Conservation (phyloP, 2,113 vertebrate genomes). For the Eptesicus fuscus region DNA sequence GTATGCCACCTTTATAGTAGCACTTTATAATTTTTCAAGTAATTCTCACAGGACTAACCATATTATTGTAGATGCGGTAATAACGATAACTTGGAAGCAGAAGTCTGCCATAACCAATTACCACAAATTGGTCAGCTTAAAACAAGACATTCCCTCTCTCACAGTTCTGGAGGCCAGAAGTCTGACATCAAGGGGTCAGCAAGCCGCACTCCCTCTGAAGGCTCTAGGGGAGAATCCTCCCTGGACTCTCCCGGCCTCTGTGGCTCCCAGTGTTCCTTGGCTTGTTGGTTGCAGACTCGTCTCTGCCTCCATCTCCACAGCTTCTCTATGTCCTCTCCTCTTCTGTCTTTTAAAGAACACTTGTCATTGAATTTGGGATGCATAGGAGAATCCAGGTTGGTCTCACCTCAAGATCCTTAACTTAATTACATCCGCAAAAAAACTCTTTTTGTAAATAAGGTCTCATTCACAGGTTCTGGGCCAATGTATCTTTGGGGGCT, state of each 20-base stretch:
- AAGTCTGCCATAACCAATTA: not conserved
- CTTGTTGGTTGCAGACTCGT: not conserved
- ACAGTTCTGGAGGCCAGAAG: not conserved
- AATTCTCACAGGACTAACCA: not conserved
- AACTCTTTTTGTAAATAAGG: not conserved
- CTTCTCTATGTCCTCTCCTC: not conserved
- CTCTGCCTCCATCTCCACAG: not conserved
- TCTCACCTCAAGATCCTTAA: not conserved
- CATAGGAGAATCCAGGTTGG: not conserved
- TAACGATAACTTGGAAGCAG: not conserved
- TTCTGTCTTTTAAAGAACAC: not conserved
- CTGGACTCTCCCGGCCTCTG: not conserved
- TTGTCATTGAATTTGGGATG: not conserved
- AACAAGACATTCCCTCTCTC: not conserved
- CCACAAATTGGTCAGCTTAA: not conserved
- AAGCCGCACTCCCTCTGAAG: not conserved
- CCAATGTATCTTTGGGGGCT: not conserved
- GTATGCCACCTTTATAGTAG: not conserved
- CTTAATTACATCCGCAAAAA: not conserved
- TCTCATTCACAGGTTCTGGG: not conserved
- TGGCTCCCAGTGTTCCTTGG: not conserved
- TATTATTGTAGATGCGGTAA: not conserved
- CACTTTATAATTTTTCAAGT: not conserved
- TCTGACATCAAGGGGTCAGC: not conserved
- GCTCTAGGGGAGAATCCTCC: not conserved